phyloP scores from a whole-genome alignment of 2,888 invertebrate species.

The Lacanobia wlatinum region DNA sequence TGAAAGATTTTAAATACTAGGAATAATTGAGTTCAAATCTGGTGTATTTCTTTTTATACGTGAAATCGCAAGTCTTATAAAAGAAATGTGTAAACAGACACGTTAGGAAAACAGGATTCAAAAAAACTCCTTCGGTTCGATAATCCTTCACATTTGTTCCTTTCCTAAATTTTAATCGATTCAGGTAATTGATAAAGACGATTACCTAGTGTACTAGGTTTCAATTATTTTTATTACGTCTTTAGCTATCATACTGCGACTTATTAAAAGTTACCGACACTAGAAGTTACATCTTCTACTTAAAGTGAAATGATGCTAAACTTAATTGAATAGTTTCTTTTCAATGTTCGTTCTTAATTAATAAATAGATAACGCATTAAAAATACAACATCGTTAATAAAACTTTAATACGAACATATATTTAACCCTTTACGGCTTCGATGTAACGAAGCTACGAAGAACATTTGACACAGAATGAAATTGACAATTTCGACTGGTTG shows the following conservation, averaged over 20 bases:
- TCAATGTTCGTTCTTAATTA: background rate
- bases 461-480: background rate
- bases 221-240: background rate
- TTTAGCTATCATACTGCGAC: background rate
- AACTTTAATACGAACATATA: background rate
- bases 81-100: background rate
- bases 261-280: background rate
- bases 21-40: constrained; percentile 6
- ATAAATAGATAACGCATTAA: background rate
- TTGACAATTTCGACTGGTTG: background rate
- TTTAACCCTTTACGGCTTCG: too few relatives aligned
- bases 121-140: background rate
- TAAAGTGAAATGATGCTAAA: background rate
- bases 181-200: background rate
- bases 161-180: background rate
- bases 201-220: background rate
- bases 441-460: background rate
- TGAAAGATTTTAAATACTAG: constrained; percentile 4
- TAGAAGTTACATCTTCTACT: background rate
- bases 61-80: background rate
- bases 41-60: background rate
- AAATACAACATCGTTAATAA: background rate
- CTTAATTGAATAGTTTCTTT: background rate
- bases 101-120: background rate
- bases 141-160: too few relatives aligned